These are phyloP conservation scores for Calephelis nemesis DNA, from an alignment of 1,140 invertebrate genomes.

Conservation along the genomic window DNA sequence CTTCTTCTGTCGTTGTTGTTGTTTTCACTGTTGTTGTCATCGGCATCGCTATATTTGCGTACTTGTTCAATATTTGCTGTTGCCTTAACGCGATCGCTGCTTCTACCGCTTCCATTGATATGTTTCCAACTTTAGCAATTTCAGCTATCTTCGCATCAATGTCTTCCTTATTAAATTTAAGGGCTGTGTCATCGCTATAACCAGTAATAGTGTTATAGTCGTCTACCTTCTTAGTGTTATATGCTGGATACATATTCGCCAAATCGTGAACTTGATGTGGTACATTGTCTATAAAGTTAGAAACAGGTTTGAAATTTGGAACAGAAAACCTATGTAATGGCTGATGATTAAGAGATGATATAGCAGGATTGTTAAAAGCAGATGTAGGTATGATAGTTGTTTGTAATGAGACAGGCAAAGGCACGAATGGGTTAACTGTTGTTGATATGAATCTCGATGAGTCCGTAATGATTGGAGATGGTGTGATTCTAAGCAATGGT, in stretches of 20 bases:
- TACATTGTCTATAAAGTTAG: constrained; percentile 73
- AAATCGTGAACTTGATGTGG: constrained; percentile 65
- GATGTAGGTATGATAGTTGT: constrained; percentile 64
- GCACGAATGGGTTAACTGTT: constrained; percentile 76
- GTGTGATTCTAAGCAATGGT: constrained; percentile 56
- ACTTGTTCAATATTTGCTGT: constrained; percentile 82
- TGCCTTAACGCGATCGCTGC: constrained; percentile 85
- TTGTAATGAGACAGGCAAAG: constrained; percentile 65
- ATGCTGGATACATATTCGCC: constrained; percentile 51
- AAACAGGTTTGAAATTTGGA: constrained; percentile 67
- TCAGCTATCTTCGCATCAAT: constrained; percentile 74
- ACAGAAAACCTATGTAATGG: constrained; percentile 45
- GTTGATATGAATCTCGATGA: constrained; percentile 74
- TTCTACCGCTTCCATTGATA: constrained; percentile 86
- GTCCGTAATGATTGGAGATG: constrained; percentile 51
- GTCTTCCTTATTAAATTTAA: constrained; percentile 69
- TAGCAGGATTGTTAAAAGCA: constrained; percentile 48
- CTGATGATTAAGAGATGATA: constrained; percentile 43
- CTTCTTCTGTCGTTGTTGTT: constrained; percentile 70
- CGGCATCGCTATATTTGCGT: constrained; percentile 73
- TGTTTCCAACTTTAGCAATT: constrained; percentile 83
- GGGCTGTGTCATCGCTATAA: constrained; percentile 63
- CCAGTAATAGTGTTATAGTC: constrained; percentile 72
- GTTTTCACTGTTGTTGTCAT: constrained; percentile 76
- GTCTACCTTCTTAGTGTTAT: constrained; percentile 72